Conservation (phyloP, 2,888 invertebrate genomes). For the Spisula subtruncata region DNA sequence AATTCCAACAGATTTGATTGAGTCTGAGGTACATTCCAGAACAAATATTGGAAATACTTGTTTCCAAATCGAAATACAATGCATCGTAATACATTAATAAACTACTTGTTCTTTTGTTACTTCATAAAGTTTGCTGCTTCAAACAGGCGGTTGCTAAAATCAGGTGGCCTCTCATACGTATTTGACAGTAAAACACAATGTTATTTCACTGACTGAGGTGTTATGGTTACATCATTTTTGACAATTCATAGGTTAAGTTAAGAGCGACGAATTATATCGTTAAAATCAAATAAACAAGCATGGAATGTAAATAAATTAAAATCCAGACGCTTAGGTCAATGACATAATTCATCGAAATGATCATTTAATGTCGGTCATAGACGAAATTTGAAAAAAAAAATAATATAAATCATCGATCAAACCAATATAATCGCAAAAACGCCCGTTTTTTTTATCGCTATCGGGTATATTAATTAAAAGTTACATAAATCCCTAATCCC, state of each 20-base stretch:
- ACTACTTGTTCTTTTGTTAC: no score
- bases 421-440: neutral
- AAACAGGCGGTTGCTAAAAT: no score
- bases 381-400: neutral
- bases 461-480: neutral
- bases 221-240: neutral
- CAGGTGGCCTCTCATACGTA: no score
- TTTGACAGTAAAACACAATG: no score
- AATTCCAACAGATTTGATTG: no score
- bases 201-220: neutral
- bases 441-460: neutral
- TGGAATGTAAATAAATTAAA: neutral
- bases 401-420: neutral
- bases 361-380: neutral
- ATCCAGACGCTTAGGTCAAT: neutral
- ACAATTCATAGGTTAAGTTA: neutral
- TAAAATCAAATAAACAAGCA: neutral
- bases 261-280: neutral
- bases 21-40: no score
- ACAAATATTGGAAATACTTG: no score
- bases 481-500: neutral
- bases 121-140: no score
- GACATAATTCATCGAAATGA: conserved; percentile 3
- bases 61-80: no score
- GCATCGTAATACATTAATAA: no score